phyloP scores from a whole-genome alignment of 30 jellyfish, hydroid and myxozoan species.

The Pelagia noctiluca region DNA sequence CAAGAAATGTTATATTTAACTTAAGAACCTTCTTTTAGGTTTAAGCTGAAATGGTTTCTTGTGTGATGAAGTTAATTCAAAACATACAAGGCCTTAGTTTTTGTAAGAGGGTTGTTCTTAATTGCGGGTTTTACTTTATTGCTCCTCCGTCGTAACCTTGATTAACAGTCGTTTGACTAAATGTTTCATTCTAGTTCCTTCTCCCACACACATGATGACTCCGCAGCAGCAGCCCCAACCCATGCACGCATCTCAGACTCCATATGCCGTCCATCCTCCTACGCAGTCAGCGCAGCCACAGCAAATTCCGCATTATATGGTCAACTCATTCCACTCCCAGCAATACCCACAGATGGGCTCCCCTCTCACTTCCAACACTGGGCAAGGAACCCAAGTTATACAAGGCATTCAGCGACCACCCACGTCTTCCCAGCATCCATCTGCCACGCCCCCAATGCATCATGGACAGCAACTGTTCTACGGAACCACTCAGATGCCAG shows the following conservation, averaged over 20 bases:
- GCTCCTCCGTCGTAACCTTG: neutral
- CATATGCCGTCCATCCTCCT: slow-evolving; percentile 42
- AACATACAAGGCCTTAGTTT: too few relatives aligned
- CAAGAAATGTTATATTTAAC: too few relatives aligned
- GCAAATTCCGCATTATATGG: slow-evolving; percentile 49
- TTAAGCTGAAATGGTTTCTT: too few relatives aligned
- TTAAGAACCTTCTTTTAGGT: too few relatives aligned
- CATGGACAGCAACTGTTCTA: slow-evolving; percentile 26
- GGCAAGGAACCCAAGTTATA: slow-evolving; percentile 49
- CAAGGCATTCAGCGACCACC: slow-evolving; percentile 74
- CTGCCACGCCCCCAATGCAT: slow-evolving; percentile 73
- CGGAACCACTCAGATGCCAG: slow-evolving; percentile 8
- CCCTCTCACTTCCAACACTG: slow-evolving; percentile 56
- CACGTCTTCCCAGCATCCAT: slow-evolving; percentile 73
- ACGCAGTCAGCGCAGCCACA: slow-evolving; percentile 38
- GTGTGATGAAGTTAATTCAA: too few relatives aligned
- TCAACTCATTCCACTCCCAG: slow-evolving; percentile 31
- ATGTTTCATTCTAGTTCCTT: neutral
- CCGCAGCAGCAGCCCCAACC: slow-evolving; percentile 58
- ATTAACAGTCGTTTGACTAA: neutral
- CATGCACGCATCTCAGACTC: slow-evolving; percentile 6
- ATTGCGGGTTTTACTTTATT: neutral
- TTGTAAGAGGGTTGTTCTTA: too few relatives aligned
- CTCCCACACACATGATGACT: slow-evolving; percentile 22
- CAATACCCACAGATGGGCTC: slow-evolving; percentile 63